These are phyloP conservation scores for Rhynchotus rufescens DNA, from an alignment of 2,797 vertebrate genomes.

Conservation along the genomic window DNA sequence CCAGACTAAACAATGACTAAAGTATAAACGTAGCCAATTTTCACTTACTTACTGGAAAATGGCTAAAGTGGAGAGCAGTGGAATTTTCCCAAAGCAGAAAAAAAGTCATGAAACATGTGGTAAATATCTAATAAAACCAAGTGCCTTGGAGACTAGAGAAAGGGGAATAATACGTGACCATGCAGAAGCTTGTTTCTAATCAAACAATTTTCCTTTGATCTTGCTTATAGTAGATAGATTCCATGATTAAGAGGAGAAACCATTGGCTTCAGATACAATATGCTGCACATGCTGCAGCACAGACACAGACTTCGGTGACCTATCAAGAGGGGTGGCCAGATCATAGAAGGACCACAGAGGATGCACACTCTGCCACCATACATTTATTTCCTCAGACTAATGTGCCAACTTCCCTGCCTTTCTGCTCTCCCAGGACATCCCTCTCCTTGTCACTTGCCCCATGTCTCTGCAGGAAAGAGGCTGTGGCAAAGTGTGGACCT, in stretches of 20 bases:
- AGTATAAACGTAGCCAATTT: background rate
- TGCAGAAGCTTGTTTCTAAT: background rate
- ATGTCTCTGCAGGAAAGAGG: background rate
- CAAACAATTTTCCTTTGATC: background rate
- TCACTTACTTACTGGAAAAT: background rate
- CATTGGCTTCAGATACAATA: background rate
- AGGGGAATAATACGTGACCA: background rate
- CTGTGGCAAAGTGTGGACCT: background rate
- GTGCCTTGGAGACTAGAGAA: background rate
- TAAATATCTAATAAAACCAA: background rate
- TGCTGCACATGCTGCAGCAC: background rate
- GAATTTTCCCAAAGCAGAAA: background rate
- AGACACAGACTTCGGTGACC: background rate
- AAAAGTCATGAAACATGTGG: background rate
- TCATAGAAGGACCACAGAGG: background rate
- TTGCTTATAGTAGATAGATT: background rate
- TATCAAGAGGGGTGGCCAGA: background rate
- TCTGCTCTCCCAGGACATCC: background rate
- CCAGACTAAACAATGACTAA: background rate
- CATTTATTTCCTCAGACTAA: background rate
- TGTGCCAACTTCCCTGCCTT: background rate
- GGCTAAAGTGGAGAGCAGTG: background rate
- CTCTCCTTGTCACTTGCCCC: background rate
- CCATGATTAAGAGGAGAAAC: background rate
- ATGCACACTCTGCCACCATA: background rate